Evolutionary conservation across 2,113 vertebrate genomes (phyloP).

Genomic region (Tympanuchus pallidicinctus): DNA sequence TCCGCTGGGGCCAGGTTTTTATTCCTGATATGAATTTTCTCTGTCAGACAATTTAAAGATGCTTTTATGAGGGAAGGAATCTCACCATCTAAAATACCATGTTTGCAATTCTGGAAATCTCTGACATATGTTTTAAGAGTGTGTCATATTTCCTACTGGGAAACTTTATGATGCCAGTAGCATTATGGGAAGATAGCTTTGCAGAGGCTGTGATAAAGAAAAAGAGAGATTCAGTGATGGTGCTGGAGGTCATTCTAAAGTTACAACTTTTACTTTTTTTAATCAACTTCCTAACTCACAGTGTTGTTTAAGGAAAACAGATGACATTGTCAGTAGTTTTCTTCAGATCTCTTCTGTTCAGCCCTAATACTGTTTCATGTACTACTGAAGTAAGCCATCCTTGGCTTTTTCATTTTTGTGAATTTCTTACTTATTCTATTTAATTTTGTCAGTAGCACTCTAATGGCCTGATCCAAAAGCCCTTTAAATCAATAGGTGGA

Average conservation of each 20-base stretch:
- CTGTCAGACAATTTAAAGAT: slow-evolving; percentile 59
- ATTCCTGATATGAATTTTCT: slow-evolving; percentile 58
- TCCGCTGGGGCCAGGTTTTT: neutral
- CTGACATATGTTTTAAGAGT: slow-evolving; percentile 67
- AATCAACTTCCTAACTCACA: neutral
- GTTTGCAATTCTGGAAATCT: slow-evolving; percentile 60
- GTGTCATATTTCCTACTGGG: slow-evolving; percentile 57
- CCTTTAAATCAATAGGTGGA: neutral
- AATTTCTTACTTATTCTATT: neutral
- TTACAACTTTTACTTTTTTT: neutral
- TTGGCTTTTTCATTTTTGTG: neutral
- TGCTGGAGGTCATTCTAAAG: slow-evolving; percentile 62
- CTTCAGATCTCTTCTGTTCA: neutral
- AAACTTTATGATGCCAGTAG: slow-evolving; percentile 10
- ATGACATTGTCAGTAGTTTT: fast-evolving
- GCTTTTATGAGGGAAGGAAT: slow-evolving; percentile 52
- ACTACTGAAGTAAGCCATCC: neutral
- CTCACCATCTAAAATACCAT: slow-evolving; percentile 34
- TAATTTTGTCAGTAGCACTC: neutral
- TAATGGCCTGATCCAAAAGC: neutral
- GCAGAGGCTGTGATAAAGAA: slow-evolving; percentile 18
- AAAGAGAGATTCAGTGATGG: neutral
- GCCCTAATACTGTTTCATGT: neutral
- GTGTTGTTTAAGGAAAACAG: too few relatives aligned
- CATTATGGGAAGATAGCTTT: slow-evolving; percentile 2